A percentile compares a stretch with the other conserved stretches of the same genome.
phyloP scores from a whole-genome alignment of 2,113 vertebrate species.

The Coptodon rendalli region DNA sequence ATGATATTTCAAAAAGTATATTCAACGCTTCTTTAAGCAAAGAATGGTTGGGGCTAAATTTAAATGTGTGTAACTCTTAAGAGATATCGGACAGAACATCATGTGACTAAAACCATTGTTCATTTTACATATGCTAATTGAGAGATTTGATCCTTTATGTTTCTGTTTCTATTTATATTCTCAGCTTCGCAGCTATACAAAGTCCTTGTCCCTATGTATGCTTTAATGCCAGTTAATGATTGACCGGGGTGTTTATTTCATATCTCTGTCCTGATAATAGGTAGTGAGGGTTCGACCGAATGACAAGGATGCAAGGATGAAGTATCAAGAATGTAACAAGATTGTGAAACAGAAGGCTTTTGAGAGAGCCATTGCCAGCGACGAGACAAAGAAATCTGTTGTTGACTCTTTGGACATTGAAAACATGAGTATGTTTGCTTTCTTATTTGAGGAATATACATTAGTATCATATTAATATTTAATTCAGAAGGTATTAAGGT shows the following conservation, averaged over 20 bases:
- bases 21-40: not conserved
- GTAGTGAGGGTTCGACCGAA: slow-evolving; percentile 89
- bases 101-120: not conserved
- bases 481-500: fast-evolving
- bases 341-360: slow-evolving; percentile 93
- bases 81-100: not conserved
- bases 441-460: not conserved
- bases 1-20: not conserved
- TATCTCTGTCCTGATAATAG: slow-evolving; percentile 44
- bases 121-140: not conserved
- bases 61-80: not conserved
- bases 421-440: slow-evolving; percentile 84
- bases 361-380: slow-evolving; percentile 87
- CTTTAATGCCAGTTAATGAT: not conserved
- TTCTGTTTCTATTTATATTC: not conserved
- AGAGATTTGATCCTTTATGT: not conserved
- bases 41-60: not conserved
- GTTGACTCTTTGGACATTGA: slow-evolving; percentile 92
- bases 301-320: slow-evolving; percentile 89
- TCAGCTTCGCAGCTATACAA: not conserved
- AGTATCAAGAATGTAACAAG: slow-evolving; percentile 92
- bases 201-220: not conserved
- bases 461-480: not conserved
- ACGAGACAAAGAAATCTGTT: slow-evolving; percentile 85
- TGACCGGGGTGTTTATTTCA: not conserved